Evolutionary conservation across 2,113 vertebrate genomes (phyloP).

Genomic region (Pelodiscus sinensis): DNA sequence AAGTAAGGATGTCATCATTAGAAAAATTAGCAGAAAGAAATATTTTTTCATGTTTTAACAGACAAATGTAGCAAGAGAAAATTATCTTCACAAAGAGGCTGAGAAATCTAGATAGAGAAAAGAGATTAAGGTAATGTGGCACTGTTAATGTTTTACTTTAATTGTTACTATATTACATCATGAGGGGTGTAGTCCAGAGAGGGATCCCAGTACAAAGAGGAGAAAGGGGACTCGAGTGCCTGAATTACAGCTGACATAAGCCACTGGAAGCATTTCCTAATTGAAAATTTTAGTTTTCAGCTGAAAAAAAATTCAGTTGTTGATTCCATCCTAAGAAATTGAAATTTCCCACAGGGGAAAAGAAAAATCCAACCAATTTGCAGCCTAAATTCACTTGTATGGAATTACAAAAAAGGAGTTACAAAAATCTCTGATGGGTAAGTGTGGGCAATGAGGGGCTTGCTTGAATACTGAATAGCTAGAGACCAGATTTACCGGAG

Average conservation of each 20-base stretch:
- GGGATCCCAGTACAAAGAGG: too few relatives aligned
- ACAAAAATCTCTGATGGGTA: neutral
- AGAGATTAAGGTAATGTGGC: neutral
- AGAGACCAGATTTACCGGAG: neutral
- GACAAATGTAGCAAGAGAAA: neutral
- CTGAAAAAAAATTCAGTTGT: too few relatives aligned
- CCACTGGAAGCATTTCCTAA: too few relatives aligned
- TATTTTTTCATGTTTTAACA: neutral
- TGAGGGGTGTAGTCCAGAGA: too few relatives aligned
- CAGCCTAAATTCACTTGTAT: neutral
- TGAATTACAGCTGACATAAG: too few relatives aligned
- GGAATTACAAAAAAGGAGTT: neutral
- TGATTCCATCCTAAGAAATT: too few relatives aligned
- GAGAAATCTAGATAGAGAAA: neutral
- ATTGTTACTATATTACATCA: too few relatives aligned
- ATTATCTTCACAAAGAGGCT: neutral
- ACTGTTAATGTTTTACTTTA: neutral
- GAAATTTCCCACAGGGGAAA: too few relatives aligned
- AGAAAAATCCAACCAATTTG: too few relatives aligned
- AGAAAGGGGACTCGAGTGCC: too few relatives aligned
- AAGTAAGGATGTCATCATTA: neutral
- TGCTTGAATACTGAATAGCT: neutral
- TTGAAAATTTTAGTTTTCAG: too few relatives aligned
- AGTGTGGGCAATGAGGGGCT: rapidly evolving
- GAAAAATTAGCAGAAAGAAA: neutral